Evolutionary conservation across 2,888 invertebrate genomes (phyloP).

Genomic region (Acanthosepion lycidas): DNA sequence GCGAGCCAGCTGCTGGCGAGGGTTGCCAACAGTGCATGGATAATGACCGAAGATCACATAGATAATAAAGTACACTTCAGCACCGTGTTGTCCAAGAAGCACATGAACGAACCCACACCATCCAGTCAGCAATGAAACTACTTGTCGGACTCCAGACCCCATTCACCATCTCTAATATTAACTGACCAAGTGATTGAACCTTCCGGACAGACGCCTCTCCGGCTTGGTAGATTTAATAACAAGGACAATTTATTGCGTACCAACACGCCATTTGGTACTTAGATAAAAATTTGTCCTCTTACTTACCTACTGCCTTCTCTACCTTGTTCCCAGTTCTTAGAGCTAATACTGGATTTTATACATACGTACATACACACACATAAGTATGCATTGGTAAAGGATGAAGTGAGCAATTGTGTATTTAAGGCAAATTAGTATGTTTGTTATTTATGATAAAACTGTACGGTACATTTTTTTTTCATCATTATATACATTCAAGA

Average conservation of each 20-base stretch:
- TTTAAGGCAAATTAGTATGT: background rate
- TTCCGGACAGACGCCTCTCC: conserved; percentile 33
- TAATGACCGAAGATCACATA: conserved; percentile 14
- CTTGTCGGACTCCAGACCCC: conserved; percentile 24
- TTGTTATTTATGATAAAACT: background rate
- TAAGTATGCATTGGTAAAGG: background rate
- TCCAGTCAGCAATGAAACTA: background rate
- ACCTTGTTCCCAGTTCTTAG: background rate
- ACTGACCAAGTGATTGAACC: conserved; percentile 33
- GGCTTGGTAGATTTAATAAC: conserved; percentile 33
- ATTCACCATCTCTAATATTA: background rate
- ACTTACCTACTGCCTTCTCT: background rate
- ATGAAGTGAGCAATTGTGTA: background rate
- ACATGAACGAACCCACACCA: background rate
- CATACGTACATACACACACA: background rate
- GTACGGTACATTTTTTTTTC: too few relatives aligned
- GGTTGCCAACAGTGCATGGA: conserved; percentile 33
- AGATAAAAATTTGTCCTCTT: background rate
- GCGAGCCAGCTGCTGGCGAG: conserved; percentile 33
- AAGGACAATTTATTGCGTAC: conserved; percentile 33
- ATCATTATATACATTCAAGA: too few relatives aligned
- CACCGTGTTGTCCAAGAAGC: background rate
- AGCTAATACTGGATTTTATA: background rate
- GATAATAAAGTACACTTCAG: conserved; percentile 33
- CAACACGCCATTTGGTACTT: conserved; percentile 33